Conservation (phyloP, 2,888 invertebrate species). For the Mythimna loreyi region DNA sequence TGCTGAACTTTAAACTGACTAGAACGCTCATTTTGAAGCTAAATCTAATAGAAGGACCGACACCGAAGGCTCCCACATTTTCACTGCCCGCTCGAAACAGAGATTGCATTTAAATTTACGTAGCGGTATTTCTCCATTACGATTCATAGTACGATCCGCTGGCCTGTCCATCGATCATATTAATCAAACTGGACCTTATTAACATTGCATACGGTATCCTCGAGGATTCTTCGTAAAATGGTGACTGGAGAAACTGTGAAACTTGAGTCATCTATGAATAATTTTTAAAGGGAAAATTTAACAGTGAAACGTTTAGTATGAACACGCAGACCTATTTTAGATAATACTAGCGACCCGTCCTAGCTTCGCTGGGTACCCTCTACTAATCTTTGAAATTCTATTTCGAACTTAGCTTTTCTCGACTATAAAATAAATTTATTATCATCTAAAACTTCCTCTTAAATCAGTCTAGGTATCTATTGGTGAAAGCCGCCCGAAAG, state of each 20-base stretch:
- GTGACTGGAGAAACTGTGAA: constrained; percentile 53
- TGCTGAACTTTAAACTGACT: constrained; percentile 80
- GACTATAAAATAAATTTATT: too few species aligned
- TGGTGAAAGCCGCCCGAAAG: too few species aligned
- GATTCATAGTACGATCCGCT: constrained; percentile 80
- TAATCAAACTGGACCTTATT: constrained; percentile 75
- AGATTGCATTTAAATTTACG: constrained; percentile 88
- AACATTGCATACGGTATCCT: constrained; percentile 65
- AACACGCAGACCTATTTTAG: background rate
- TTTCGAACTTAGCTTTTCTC: too few species aligned
- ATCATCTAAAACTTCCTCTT: too few species aligned
- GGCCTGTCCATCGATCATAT: constrained; percentile 82
- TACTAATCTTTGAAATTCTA: too few species aligned
- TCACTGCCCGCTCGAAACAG: constrained; percentile 82
- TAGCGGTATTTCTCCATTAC: constrained; percentile 87
- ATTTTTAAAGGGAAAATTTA: constrained; percentile 42
- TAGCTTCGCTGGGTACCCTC: too few species aligned
- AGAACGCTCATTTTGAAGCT: constrained; percentile 86
- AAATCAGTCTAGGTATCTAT: too few species aligned
- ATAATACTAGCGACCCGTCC: too few species aligned
- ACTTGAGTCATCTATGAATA: constrained; percentile 50
- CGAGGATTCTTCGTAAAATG: constrained; percentile 61
- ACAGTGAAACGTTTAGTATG: background rate
- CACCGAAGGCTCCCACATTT: constrained; percentile 85
- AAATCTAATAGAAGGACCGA: constrained; percentile 84